Percentiles rank a stretch among this genome's conserved stretches.
These are phyloP conservation scores for Ecliptopera silaceata DNA, from an alignment of 2,888 invertebrate genomes.

Conservation along the genomic window DNA sequence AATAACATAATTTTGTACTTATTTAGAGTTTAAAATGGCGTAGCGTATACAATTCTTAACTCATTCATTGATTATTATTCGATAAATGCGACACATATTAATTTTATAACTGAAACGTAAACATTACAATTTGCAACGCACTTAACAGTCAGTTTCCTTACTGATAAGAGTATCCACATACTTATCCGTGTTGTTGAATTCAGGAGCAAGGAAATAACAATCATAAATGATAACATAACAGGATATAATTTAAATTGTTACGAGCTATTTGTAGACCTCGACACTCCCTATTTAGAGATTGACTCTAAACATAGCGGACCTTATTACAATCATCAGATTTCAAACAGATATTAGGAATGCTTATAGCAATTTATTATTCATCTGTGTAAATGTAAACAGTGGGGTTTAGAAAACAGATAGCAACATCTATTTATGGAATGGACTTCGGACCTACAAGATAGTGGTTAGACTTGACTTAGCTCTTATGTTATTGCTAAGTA, in stretches of 20 bases:
- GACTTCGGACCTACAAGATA: conserved; percentile 33
- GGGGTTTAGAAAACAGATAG: conserved; percentile 36
- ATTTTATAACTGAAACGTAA: background rate
- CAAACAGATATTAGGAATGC: background rate
- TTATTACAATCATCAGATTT: background rate
- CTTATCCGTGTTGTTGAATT: conserved; percentile 5
- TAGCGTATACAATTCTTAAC: conserved; percentile 5
- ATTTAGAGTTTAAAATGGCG: background rate
- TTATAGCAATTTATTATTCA: background rate
- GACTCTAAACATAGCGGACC: background rate
- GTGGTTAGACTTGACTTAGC: conserved; percentile 5
- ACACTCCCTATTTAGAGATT: background rate
- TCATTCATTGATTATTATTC: conserved; percentile 7
- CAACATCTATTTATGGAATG: conserved; percentile 29
- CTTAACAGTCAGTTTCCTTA: background rate
- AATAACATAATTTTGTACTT: background rate
- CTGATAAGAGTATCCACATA: background rate
- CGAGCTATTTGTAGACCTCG: conserved; percentile 5
- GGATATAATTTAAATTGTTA: conserved; percentile 1
- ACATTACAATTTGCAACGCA: background rate
- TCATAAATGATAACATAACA: conserved; percentile 6
- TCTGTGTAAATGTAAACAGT: conserved; percentile 7
- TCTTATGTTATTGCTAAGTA: background rate
- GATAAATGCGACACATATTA: background rate
- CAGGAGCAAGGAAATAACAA: conserved; percentile 12